These are phyloP conservation scores for Beris chalybata DNA, from an alignment of 2,888 invertebrate species.

Conservation along the genomic window DNA sequence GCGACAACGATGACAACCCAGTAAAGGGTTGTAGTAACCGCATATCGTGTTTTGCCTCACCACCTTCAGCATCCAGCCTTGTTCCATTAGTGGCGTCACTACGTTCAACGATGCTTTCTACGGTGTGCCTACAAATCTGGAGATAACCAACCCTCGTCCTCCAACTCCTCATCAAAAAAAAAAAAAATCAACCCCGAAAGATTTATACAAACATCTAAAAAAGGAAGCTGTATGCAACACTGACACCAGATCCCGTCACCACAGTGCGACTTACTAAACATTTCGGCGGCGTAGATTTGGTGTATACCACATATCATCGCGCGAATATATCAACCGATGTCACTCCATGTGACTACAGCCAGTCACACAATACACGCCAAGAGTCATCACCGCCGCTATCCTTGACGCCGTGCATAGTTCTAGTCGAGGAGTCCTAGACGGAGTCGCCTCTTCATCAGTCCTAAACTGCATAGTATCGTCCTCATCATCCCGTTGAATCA, in stretches of 20 bases:
- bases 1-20: constrained; percentile 22
- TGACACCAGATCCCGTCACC: background rate
- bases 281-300: constrained; percentile 26
- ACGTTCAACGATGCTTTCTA: constrained; percentile 20
- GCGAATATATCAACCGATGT: constrained; percentile 12
- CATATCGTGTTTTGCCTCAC: constrained; percentile 31
- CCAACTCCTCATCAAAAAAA: constrained; percentile 18
- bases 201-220: constrained; percentile 31
- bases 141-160: background rate
- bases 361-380: constrained; percentile 25
- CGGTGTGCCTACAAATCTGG: constrained; percentile 22
- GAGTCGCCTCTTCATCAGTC: constrained; percentile 22
- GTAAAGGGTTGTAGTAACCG: constrained; percentile 24
- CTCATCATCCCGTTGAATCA: constrained; percentile 9
- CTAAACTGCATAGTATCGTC: constrained; percentile 13
- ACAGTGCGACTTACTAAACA: background rate
- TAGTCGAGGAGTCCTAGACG: constrained; percentile 1
- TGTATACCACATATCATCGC: constrained; percentile 23
- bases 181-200: constrained; percentile 15
- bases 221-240: constrained; percentile 24
- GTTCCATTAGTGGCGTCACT: constrained; percentile 30
- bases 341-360: constrained; percentile 11
- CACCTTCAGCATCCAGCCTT: constrained; percentile 26
- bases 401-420: background rate
- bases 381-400: constrained; percentile 7